Evolutionary conservation across 2,888 invertebrate genomes (phyloP).

Genomic region (Halictus ligatus): DNA sequence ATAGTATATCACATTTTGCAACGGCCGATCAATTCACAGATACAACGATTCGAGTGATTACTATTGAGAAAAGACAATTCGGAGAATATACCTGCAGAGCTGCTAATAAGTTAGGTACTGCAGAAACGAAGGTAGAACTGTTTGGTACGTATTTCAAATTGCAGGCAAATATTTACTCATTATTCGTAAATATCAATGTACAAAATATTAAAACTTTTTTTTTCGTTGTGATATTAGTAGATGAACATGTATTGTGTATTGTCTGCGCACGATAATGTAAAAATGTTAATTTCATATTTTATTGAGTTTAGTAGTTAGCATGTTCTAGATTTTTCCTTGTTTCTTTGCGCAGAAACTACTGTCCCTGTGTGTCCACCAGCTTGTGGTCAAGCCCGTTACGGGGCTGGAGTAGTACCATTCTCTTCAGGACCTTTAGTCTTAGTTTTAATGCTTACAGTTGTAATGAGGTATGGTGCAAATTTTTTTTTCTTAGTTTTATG

Average conservation of each 20-base stretch:
- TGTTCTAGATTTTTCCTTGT: slow-evolving; percentile 79
- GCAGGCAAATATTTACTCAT: background rate
- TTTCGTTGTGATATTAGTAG: slow-evolving; percentile 3
- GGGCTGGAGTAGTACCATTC: slow-evolving; percentile 86
- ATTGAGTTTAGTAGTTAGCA: slow-evolving; percentile 72
- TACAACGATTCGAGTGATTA: slow-evolving; percentile 94
- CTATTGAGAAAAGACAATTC: slow-evolving; percentile 95
- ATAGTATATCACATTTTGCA: slow-evolving; percentile 95
- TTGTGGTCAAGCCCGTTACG: slow-evolving; percentile 90
- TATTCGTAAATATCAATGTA: slow-evolving; percentile 10
- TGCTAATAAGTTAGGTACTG: slow-evolving; percentile 93
- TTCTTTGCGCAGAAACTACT: slow-evolving; percentile 90
- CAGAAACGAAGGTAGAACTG: slow-evolving; percentile 92
- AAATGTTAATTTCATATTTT: slow-evolving; percentile 16
- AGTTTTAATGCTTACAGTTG: slow-evolving; percentile 85
- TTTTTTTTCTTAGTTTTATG: slow-evolving; percentile 3
- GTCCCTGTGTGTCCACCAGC: slow-evolving; percentile 97
- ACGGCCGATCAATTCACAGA: slow-evolving; percentile 97
- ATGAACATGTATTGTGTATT: slow-evolving; percentile 27
- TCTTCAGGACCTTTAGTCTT: slow-evolving; percentile 84
- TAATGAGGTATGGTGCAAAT: slow-evolving; percentile 82
- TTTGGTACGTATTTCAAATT: slow-evolving; percentile 88
- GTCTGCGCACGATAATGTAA: slow-evolving; percentile 40
- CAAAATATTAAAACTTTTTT: background rate
- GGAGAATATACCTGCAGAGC: slow-evolving; percentile 95